phyloP scores from a whole-genome alignment of 2,113 vertebrate genomes.

The Cyanistes caeruleus region DNA sequence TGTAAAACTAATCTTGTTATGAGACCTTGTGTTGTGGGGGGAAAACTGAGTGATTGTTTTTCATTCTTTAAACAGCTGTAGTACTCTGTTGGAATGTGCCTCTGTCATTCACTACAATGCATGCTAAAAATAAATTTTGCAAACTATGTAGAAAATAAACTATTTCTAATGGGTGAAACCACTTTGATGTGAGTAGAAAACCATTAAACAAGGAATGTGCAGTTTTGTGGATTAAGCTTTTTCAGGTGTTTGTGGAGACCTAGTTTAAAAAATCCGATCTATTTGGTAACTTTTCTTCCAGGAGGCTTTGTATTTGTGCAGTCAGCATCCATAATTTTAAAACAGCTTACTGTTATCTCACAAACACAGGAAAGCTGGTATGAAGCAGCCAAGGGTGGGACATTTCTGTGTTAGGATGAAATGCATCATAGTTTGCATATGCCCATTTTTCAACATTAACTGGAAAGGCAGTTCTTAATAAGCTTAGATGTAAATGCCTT shows the following conservation, averaged over 20 bases:
- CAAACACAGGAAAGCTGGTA: not conserved
- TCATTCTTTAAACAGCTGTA: conserved; percentile 39
- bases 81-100: conserved; percentile 51
- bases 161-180: conserved; percentile 2
- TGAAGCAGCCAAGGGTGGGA: not conserved
- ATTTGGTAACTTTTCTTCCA: not conserved
- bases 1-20: conserved; percentile 27
- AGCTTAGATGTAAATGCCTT: not conserved
- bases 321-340: not conserved
- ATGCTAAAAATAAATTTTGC: conserved; percentile 62
- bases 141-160: conserved; percentile 50
- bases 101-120: conserved; percentile 60
- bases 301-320: not conserved
- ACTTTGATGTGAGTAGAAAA: conserved; percentile 51
- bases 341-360: not conserved
- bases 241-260: not conserved
- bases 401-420: not conserved
- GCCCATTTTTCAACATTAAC: not conserved
- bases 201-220: conserved; percentile 45
- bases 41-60: conserved; percentile 10
- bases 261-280: not conserved
- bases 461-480: not conserved
- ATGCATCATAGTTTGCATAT: not conserved
- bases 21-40: conserved; percentile 4
- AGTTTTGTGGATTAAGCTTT: conserved; percentile 34